phyloP scores from a whole-genome alignment of 2,888 invertebrate genomes.

The Escarpia spicata region DNA sequence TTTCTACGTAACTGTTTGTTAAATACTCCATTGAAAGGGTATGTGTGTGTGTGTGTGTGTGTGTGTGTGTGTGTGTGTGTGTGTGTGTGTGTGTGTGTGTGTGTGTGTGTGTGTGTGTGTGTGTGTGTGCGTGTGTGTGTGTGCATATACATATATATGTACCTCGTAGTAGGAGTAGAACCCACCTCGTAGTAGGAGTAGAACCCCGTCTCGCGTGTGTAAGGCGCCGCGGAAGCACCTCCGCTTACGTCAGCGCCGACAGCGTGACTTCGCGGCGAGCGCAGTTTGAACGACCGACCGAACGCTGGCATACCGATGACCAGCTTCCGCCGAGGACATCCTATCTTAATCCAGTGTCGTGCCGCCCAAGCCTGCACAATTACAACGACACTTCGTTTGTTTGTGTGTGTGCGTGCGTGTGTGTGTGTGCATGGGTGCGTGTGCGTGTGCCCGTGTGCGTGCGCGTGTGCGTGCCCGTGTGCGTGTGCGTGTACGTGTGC shows the following conservation, averaged over 20 bases:
- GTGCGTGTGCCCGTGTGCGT: too few relatives aligned
- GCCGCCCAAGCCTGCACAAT: slow-evolving; percentile 13
- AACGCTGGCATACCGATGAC: slow-evolving; percentile 18
- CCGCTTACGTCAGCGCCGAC: slow-evolving; percentile 3
- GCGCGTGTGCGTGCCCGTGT: too few relatives aligned
- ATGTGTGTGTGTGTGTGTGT: not conserved
- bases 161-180: slow-evolving; percentile 18
- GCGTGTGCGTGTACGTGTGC: too few relatives aligned
- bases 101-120: slow-evolving; percentile 14
- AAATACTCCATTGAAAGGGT: not conserved
- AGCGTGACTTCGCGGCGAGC: not conserved
- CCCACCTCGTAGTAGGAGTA: slow-evolving; percentile 3
- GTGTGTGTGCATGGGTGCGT: too few relatives aligned
- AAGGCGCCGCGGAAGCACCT: not conserved
- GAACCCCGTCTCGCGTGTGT: not conserved
- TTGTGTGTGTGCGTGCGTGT: too few relatives aligned
- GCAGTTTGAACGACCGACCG: slow-evolving; percentile 3
- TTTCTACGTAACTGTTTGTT: too few relatives aligned
- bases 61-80: not conserved
- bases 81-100: slow-evolving; percentile 21
- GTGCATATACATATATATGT: too few relatives aligned
- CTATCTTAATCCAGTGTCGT: not conserved
- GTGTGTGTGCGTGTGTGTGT: not conserved
- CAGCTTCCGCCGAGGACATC: slow-evolving; percentile 18
- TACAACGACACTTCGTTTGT: not conserved